These are phyloP conservation scores for Lethocerus indicus DNA, from an alignment of 1,140 invertebrate species.

Conservation along the genomic window DNA sequence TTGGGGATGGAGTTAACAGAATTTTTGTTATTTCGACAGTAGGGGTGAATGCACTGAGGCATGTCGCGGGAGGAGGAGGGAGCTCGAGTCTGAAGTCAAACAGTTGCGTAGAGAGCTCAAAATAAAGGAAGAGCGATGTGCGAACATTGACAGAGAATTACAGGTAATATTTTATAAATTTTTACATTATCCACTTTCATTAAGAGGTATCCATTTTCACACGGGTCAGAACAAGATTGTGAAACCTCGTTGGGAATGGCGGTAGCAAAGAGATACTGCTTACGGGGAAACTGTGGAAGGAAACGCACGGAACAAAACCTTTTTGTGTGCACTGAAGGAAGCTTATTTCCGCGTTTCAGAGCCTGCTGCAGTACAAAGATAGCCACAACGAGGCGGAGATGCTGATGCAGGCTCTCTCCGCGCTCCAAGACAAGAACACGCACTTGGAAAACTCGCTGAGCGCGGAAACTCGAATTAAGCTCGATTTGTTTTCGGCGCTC, in stretches of 20 bases:
- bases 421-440: constrained; percentile 72
- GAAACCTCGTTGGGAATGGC: too few relatives aligned
- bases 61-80: constrained; percentile 53
- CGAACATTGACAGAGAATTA: constrained; percentile 33
- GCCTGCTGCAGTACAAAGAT: constrained; percentile 42
- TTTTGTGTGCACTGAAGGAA: too few relatives aligned
- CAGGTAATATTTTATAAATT: constrained; percentile 24
- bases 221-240: neutral
- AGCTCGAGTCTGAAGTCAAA: constrained; percentile 63
- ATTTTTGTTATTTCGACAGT: too few relatives aligned
- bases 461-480: constrained; percentile 87
- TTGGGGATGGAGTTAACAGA: too few relatives aligned
- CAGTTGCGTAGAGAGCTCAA: constrained; percentile 56
- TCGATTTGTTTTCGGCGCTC: constrained; percentile 89
- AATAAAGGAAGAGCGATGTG: constrained; percentile 48
- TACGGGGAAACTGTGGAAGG: too few relatives aligned
- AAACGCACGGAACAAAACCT: too few relatives aligned
- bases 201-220: neutral
- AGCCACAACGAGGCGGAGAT: constrained; percentile 62
- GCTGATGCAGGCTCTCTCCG: constrained; percentile 57
- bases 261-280: too few relatives aligned
- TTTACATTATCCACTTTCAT: neutral
- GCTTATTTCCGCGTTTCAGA: constrained; percentile 22
- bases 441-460: constrained; percentile 84
- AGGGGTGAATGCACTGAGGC: constrained; percentile 40